phyloP scores from a whole-genome alignment of 2,888 invertebrate genomes.

The Sepiola atlantica region DNA sequence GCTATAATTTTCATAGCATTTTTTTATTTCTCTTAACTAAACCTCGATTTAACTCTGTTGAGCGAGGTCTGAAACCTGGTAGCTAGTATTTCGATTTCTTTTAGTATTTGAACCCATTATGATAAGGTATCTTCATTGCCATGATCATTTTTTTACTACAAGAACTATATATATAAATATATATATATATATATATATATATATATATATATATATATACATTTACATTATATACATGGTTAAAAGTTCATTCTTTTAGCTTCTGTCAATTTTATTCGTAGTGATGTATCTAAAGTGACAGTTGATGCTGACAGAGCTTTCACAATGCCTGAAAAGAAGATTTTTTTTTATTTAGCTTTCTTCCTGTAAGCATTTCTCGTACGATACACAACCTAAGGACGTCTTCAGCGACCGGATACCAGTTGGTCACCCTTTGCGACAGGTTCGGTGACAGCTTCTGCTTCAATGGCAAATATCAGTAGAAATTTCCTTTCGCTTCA shows the following conservation, averaged over 20 bases:
- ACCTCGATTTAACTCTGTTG: too few species aligned
- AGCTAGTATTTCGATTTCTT: too few species aligned
- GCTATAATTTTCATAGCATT: too few species aligned
- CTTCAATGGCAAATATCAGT: not conserved
- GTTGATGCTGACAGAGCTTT: not conserved
- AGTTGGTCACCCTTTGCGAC: slow-evolving; percentile 8
- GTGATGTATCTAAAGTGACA: not conserved
- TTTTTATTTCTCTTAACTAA: too few species aligned
- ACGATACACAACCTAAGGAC: not conserved
- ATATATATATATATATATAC: slow-evolving; percentile 34
- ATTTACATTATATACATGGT: not conserved
- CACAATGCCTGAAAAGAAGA: not conserved
- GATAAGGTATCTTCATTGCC: too few species aligned
- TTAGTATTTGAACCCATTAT: too few species aligned
- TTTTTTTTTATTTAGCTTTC: not conserved
- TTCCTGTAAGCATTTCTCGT: not conserved
- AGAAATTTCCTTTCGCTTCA: slow-evolving; percentile 13
- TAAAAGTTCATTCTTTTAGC: not conserved
- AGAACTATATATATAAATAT: not conserved
- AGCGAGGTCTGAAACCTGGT: too few species aligned
- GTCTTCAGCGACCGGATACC: not conserved
- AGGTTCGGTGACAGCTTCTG: not conserved
- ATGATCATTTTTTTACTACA: too few species aligned
- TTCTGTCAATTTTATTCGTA: not conserved
- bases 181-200: slow-evolving; percentile 45